These are phyloP conservation scores for Apodemus speciosus DNA, from an alignment of 2,113 vertebrate genomes.

Conservation along the genomic window DNA sequence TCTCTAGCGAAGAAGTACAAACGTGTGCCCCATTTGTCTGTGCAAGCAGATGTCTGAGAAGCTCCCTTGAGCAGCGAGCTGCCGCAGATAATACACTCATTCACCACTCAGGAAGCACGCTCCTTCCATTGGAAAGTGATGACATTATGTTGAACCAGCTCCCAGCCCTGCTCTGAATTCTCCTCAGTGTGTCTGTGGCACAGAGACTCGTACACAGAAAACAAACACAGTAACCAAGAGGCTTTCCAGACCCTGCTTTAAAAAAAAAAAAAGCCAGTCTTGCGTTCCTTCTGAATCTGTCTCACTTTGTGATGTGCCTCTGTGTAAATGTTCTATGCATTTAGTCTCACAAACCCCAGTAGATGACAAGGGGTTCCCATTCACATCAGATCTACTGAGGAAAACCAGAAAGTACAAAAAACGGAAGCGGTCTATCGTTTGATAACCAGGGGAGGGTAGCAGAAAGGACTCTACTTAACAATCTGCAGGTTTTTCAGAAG, in stretches of 20 bases:
- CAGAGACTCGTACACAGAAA: neutral
- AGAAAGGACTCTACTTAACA: accelerated
- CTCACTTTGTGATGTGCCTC: neutral
- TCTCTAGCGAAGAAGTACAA: neutral
- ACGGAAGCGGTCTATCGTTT: neutral
- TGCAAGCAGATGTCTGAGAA: slow-evolving; percentile 65
- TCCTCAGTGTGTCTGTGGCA: slow-evolving; percentile 36
- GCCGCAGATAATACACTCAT: slow-evolving; percentile 66
- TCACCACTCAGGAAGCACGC: slow-evolving; percentile 57
- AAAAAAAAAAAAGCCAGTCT: neutral
- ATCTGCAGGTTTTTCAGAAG: neutral
- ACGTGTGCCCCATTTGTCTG: neutral
- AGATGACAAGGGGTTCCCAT: neutral
- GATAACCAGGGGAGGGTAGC: neutral
- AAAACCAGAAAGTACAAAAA: neutral
- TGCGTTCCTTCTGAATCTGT: slow-evolving; percentile 29
- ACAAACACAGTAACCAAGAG: neutral
- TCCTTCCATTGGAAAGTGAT: slow-evolving; percentile 71
- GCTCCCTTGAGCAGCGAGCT: slow-evolving; percentile 51
- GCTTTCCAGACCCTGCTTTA: neutral
- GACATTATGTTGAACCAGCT: slow-evolving; percentile 73
- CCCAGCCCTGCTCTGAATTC: slow-evolving; percentile 18
- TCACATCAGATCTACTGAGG: neutral
- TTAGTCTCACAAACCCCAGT: neutral
- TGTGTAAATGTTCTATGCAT: slow-evolving; percentile 17